A percentile compares a stretch with the other conserved stretches of the same genome.
These are phyloP conservation scores for Halcyon smyrnensis DNA, from an alignment of 2,797 vertebrate species.

Conservation along the genomic window DNA sequence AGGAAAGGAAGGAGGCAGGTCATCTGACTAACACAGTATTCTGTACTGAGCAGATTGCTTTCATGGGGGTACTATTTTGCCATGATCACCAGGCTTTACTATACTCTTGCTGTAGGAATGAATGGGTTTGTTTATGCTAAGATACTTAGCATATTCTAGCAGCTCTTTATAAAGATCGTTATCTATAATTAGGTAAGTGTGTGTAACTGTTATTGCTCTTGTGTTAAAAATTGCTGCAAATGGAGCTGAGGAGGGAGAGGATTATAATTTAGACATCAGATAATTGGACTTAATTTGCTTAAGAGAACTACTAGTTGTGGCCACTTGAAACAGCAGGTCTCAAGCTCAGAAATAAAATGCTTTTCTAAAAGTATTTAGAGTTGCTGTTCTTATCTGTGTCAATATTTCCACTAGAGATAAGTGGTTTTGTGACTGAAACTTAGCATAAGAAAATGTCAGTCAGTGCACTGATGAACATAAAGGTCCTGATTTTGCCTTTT, in stretches of 20 bases:
- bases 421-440: conserved; percentile 31
- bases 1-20: not conserved
- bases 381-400: conserved; percentile 16
- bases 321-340: conserved; percentile 29
- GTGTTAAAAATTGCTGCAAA: conserved; percentile 60
- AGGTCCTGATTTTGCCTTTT: not conserved
- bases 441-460: not conserved
- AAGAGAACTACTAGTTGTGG: conserved; percentile 27
- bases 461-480: not conserved
- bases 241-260: conserved; percentile 39
- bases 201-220: conserved; percentile 61
- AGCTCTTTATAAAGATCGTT: conserved; percentile 66
- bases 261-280: conserved; percentile 53
- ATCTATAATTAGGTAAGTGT: conserved; percentile 65
- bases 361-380: conserved; percentile 38
- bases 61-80: not conserved
- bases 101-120: conserved; percentile 22
- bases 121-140: conserved; percentile 58
- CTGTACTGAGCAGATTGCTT: not conserved
- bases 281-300: conserved; percentile 57
- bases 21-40: not conserved
- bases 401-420: conserved; percentile 47
- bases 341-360: conserved; percentile 25
- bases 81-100: not conserved
- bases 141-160: conserved; percentile 61